A percentile compares a stretch with the other conserved stretches of the same genome.
These are phyloP conservation scores for Polylopha cassiicola DNA, from an alignment of 2,888 invertebrate genomes.

Conservation along the genomic window DNA sequence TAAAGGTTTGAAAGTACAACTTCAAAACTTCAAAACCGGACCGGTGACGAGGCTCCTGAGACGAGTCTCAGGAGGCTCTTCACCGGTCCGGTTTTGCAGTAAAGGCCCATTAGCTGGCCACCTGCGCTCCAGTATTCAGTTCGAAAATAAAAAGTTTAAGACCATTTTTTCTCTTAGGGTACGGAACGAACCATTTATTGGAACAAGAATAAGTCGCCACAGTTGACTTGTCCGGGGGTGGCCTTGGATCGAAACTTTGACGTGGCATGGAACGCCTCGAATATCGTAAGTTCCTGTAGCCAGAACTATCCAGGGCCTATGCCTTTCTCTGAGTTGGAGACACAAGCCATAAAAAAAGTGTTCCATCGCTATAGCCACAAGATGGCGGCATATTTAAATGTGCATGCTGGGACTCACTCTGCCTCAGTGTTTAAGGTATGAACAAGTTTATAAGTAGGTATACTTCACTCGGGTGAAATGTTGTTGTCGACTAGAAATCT, in stretches of 20 bases:
- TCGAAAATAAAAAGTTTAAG: too few relatives aligned
- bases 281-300: conserved; percentile 42
- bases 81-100: too few relatives aligned
- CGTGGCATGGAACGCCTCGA: conserved; percentile 45
- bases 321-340: conserved; percentile 58
- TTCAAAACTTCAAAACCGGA: too few relatives aligned
- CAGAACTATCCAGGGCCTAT: conserved; percentile 48
- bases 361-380: conserved; percentile 56
- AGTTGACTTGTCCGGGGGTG: conserved; percentile 52
- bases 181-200: conserved; percentile 20
- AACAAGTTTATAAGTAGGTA: too few relatives aligned
- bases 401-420: conserved; percentile 45
- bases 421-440: conserved; percentile 40
- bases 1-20: too few relatives aligned
- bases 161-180: too few relatives aligned
- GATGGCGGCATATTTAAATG: conserved; percentile 54
- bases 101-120: too few relatives aligned
- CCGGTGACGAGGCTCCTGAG: too few relatives aligned
- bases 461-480: too few relatives aligned
- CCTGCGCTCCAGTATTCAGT: too few relatives aligned
- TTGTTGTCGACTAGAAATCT: too few relatives aligned
- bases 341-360: conserved; percentile 46
- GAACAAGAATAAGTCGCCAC: conserved; percentile 54
- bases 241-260: conserved; percentile 62
- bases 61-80: too few relatives aligned